Evolutionary conservation across 2,797 vertebrate genomes (phyloP).

Genomic region (Danionella dracula): DNA sequence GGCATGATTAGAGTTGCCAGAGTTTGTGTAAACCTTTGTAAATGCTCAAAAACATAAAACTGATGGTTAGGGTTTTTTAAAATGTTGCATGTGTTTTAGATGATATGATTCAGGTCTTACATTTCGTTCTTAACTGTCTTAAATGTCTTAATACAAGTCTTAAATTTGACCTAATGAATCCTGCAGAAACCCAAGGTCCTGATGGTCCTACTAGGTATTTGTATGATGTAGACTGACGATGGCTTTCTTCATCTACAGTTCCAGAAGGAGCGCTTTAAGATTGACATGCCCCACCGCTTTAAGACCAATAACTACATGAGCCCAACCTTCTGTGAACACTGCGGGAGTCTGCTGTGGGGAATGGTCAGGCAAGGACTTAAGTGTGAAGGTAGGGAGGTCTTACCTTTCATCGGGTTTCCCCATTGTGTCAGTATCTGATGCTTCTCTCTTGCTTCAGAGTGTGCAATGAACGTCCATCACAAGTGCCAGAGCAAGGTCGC

Average conservation of each 20-base stretch:
- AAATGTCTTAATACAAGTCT: too few relatives aligned
- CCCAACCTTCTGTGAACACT: slow-evolving; percentile 97
- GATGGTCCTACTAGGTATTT: too few relatives aligned
- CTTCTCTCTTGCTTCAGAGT: slow-evolving; percentile 69
- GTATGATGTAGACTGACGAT: slow-evolving; percentile 7
- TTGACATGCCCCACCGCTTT: slow-evolving; percentile 97
- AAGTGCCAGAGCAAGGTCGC: slow-evolving; percentile 91
- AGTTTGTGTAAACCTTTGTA: too few relatives aligned
- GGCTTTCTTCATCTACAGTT: slow-evolving; percentile 70
- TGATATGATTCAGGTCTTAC: too few relatives aligned
- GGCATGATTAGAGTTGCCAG: too few relatives aligned
- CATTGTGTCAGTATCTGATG: neutral
- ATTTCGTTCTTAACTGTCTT: too few relatives aligned
- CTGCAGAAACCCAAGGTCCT: too few relatives aligned
- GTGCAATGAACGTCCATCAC: slow-evolving; percentile 88
- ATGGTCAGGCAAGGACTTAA: slow-evolving; percentile 92
- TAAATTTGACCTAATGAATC: too few relatives aligned
- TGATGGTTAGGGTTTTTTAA: too few relatives aligned
- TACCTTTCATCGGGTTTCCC: neutral
- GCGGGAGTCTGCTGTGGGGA: slow-evolving; percentile 95
- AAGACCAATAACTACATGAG: slow-evolving; percentile 91
- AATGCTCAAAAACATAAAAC: too few relatives aligned
- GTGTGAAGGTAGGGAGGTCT: slow-evolving; percentile 80
- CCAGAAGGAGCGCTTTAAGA: slow-evolving; percentile 96
- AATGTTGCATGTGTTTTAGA: too few relatives aligned